Conservation (phyloP, 2,113 vertebrate genomes). For the Propithecus coquereli region DNA sequence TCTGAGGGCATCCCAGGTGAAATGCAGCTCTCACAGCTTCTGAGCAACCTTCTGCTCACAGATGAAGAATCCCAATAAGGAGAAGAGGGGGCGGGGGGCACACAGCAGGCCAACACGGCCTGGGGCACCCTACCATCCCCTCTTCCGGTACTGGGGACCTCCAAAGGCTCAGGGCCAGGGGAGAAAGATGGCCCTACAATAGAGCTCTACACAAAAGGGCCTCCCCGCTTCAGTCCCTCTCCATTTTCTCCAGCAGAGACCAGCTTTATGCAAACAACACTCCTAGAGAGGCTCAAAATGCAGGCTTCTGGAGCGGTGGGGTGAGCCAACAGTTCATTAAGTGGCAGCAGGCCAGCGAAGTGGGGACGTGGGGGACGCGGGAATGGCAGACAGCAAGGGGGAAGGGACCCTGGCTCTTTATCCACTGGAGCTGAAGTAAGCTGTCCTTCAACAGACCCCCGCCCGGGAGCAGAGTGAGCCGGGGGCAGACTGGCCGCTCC, state of each 20-base stretch:
- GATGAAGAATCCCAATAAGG: neutral
- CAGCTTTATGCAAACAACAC: constrained; percentile 75
- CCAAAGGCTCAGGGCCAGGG: neutral
- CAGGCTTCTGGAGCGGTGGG: constrained; percentile 19
- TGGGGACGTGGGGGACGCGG: neutral
- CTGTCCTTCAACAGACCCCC: neutral
- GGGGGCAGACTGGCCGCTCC: neutral
- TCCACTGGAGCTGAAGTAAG: constrained; percentile 34
- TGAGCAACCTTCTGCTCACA: neutral
- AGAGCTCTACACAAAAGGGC: constrained; percentile 87
- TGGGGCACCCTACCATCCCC: constrained; percentile 65
- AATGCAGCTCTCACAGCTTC: neutral
- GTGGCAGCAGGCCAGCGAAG: constrained; percentile 74
- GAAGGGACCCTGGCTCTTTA: neutral
- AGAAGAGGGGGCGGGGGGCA: constrained; percentile 66
- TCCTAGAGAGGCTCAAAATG: constrained; percentile 51
- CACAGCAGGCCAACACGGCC: constrained; percentile 51
- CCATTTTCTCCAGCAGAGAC: constrained; percentile 84
- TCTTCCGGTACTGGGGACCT: constrained; percentile 48
- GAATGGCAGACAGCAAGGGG: neutral
- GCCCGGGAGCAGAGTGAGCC: neutral
- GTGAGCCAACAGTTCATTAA: constrained; percentile 76
- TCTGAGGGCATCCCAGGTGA: constrained; percentile 30
- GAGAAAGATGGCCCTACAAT: constrained; percentile 69
- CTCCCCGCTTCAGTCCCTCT: constrained; percentile 82